Base-by-base conservation (phyloP, 1,140 invertebrate genomes). In the Orius insidiosus region DNA sequence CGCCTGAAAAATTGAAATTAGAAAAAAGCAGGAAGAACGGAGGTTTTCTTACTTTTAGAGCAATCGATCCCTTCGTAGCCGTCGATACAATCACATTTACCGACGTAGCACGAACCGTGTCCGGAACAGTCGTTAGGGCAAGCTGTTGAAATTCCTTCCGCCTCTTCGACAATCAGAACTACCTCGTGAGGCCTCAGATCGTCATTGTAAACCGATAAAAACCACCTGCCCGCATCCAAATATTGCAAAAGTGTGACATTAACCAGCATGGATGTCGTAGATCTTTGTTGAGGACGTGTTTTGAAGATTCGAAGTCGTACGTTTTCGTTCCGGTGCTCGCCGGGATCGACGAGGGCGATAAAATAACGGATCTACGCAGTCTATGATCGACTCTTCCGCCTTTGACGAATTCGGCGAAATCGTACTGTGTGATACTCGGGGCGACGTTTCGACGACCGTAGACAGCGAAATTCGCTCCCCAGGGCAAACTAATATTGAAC, bases 71-170 rank as follows among this genome's bases (percentile, higher is more conserved):
- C 92, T 60, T 85, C 80, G 65, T 84, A 97, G 35, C 92, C 92
- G 58, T 92, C 84, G 63, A 88, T 88, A 67, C 93, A 98, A 58
- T 88, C 80, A 61, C 94, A 98, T 62, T 86, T 87, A 37, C 92
- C 90, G 48, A 92, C 74, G 57, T 87, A 83, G 62, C 94, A 98
- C 19, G 86, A 88, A 30, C 94, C 94, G 51, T 89, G 78, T 5
- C 89, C 88, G 37, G 82, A 85, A 61, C 94, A 98, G 59, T 97
- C 88, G 56, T 90, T 87, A 3, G 83, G 85, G 62, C 90, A 96
- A 44, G 82, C 82, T 37, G 84, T 85, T 44, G 80, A 83, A 4
- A 90, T 75, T 11, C 82, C 84, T 63, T 87, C 82, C 3, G 82
- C 83, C 61, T 85, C 81, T 46, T 80, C 78, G 41, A 86, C 78